A percentile compares a stretch with the other conserved stretches of the same genome.
Evolutionary conservation across 2,888 invertebrate species (phyloP).

Genomic region (Caenorhabditis macrosperma): DNA sequence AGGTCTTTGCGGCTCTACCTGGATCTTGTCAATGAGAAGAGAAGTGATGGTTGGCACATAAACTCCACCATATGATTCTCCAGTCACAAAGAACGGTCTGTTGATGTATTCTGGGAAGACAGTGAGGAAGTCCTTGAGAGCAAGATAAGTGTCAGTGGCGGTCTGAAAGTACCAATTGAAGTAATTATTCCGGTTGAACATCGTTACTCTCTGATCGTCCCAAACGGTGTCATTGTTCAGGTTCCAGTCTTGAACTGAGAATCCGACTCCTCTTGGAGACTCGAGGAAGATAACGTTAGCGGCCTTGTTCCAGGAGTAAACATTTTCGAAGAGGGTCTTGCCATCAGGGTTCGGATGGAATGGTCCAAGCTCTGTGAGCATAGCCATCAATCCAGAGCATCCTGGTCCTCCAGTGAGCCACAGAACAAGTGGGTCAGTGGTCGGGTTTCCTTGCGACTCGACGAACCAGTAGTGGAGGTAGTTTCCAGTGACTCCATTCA

Average conservation of each 20-base stretch:
- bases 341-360: slow-evolving; percentile 78
- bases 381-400: slow-evolving; percentile 71
- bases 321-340: slow-evolving; percentile 76
- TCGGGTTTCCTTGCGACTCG: slow-evolving; percentile 79
- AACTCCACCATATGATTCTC: slow-evolving; percentile 67
- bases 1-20: slow-evolving; percentile 41
- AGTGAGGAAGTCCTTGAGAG: slow-evolving; percentile 81
- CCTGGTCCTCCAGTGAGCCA: slow-evolving; percentile 82
- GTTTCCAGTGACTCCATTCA: slow-evolving; percentile 73
- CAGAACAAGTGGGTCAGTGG: slow-evolving; percentile 81
- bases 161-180: slow-evolving; percentile 80
- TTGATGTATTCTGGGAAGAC: slow-evolving; percentile 81
- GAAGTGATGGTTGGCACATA: slow-evolving; percentile 70
- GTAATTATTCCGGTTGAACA: neutral
- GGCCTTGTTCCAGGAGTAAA: slow-evolving; percentile 80
- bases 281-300: slow-evolving; percentile 83
- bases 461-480: slow-evolving; percentile 73
- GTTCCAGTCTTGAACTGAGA: slow-evolving; percentile 79
- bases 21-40: slow-evolving; percentile 70
- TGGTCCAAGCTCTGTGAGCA: slow-evolving; percentile 67
- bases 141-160: slow-evolving; percentile 81
- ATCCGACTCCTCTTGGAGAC: slow-evolving; percentile 83
- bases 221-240: slow-evolving; percentile 65
- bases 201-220: slow-evolving; percentile 65
- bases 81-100: slow-evolving; percentile 81